Conservation (phyloP, 2,888 invertebrate genomes). For the Dasysyrphus tricinctus region DNA sequence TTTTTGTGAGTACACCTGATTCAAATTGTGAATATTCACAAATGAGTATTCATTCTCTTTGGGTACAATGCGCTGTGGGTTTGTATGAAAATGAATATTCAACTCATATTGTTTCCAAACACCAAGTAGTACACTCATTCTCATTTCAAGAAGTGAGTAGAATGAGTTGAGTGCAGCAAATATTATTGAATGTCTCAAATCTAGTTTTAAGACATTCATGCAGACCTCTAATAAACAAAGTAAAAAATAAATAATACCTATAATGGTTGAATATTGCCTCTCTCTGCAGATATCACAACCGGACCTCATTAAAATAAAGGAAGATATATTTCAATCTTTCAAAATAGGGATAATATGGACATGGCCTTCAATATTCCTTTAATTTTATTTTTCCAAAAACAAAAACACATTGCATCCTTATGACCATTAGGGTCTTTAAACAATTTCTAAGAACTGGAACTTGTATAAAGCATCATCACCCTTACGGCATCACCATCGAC, state of each 20-base stretch:
- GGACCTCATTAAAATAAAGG: neutral
- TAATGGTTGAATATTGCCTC: neutral
- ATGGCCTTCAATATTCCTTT: neutral
- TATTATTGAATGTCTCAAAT: too few relatives aligned
- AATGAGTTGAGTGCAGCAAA: too few relatives aligned
- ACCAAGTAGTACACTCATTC: too few relatives aligned
- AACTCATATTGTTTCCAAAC: too few relatives aligned
- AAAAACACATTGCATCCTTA: neutral
- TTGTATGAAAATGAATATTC: too few relatives aligned
- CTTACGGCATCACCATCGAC: neutral
- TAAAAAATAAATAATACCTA: neutral
- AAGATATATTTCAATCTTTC: neutral
- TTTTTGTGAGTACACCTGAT: too few relatives aligned
- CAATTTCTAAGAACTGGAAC: constrained; percentile 7
- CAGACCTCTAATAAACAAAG: too few relatives aligned
- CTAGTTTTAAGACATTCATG: too few relatives aligned
- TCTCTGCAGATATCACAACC: neutral
- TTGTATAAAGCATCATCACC: constrained; percentile 25
- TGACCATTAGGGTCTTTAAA: constrained; percentile 17
- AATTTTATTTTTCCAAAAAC: neutral
- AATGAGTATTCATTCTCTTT: too few relatives aligned
- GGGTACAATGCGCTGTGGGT: too few relatives aligned
- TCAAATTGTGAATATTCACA: too few relatives aligned
- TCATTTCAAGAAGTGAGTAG: too few relatives aligned
- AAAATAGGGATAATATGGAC: neutral